These are phyloP conservation scores for Rafetus swinhoei DNA, from an alignment of 2,113 vertebrate genomes.

Conservation along the genomic window DNA sequence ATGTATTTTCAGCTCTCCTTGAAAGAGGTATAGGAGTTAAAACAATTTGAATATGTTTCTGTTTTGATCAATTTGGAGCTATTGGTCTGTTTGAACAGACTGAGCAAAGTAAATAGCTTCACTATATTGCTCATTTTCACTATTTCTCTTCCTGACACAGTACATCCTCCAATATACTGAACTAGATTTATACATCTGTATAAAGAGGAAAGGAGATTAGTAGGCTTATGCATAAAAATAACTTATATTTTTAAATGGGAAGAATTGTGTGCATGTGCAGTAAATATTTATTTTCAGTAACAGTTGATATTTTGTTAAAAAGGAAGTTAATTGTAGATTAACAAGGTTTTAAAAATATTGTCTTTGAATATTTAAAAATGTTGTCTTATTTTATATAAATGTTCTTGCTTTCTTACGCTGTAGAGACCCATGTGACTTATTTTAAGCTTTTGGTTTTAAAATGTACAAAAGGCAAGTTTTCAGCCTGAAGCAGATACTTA, in stretches of 20 bases:
- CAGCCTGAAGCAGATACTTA: slow-evolving; percentile 9
- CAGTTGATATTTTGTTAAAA: background rate
- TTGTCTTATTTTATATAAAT: background rate
- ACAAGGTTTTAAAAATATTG: background rate
- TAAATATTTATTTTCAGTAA: slow-evolving; percentile 64
- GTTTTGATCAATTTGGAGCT: background rate
- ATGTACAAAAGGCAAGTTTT: background rate
- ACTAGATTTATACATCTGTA: background rate
- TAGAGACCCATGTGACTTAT: background rate
- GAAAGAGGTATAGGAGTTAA: background rate
- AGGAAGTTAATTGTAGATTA: background rate
- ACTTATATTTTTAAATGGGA: background rate
- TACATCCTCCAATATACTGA: background rate
- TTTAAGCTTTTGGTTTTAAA: background rate
- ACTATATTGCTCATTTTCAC: background rate
- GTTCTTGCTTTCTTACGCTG: background rate
- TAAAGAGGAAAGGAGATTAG: background rate
- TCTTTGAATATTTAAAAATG: background rate
- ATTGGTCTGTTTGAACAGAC: background rate
- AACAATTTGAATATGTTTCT: background rate
- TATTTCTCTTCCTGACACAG: slow-evolving; percentile 17
- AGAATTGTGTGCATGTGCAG: slow-evolving; percentile 66
- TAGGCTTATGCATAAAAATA: background rate
- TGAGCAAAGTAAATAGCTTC: background rate
- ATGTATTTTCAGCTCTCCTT: background rate